Evolutionary conservation across 2,888 invertebrate genomes (phyloP).

Genomic region (Acanthosepion esculentum): DNA sequence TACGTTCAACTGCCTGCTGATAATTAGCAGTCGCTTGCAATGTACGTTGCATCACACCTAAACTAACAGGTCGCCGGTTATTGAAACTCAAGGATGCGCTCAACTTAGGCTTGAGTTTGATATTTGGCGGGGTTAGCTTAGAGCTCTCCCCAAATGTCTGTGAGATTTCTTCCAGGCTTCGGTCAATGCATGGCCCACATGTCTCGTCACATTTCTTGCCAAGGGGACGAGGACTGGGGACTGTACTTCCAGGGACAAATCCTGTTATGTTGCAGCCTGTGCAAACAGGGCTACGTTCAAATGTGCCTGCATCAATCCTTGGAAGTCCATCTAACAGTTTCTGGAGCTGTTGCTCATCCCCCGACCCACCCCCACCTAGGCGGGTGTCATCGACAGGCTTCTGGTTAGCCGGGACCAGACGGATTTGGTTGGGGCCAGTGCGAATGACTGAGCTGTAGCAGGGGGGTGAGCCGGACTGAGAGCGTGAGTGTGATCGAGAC

Average conservation of each 20-base stretch:
- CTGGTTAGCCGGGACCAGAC: slow-evolving; percentile 65
- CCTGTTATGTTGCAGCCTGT: slow-evolving; percentile 38
- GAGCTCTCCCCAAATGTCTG: slow-evolving; percentile 50
- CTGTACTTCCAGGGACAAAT: slow-evolving; percentile 50
- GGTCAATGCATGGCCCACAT: slow-evolving; percentile 68
- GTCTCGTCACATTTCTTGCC: slow-evolving; percentile 53
- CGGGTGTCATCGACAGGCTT: slow-evolving; percentile 51
- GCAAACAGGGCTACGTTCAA: slow-evolving; percentile 63
- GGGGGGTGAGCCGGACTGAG: slow-evolving; percentile 61
- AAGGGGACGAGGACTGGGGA: slow-evolving; percentile 57
- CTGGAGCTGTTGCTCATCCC: slow-evolving; percentile 60
- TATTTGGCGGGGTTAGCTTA: slow-evolving; percentile 36
- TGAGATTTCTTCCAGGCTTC: slow-evolving; percentile 69
- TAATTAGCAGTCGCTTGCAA: slow-evolving; percentile 42
- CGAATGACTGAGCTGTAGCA: slow-evolving; percentile 69
- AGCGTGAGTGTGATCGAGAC: slow-evolving; percentile 57
- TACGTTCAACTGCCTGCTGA: slow-evolving; percentile 36
- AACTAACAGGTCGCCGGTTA: slow-evolving; percentile 42
- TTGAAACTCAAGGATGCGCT: not conserved
- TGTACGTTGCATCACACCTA: slow-evolving; percentile 46
- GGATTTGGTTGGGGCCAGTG: slow-evolving; percentile 70
- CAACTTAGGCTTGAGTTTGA: slow-evolving; percentile 35
- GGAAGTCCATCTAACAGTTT: slow-evolving; percentile 67
- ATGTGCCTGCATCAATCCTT: slow-evolving; percentile 66
- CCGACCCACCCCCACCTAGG: slow-evolving; percentile 52